Evolutionary conservation across 2,797 vertebrate genomes (phyloP).

Genomic region (Vespertilio murinus): DNA sequence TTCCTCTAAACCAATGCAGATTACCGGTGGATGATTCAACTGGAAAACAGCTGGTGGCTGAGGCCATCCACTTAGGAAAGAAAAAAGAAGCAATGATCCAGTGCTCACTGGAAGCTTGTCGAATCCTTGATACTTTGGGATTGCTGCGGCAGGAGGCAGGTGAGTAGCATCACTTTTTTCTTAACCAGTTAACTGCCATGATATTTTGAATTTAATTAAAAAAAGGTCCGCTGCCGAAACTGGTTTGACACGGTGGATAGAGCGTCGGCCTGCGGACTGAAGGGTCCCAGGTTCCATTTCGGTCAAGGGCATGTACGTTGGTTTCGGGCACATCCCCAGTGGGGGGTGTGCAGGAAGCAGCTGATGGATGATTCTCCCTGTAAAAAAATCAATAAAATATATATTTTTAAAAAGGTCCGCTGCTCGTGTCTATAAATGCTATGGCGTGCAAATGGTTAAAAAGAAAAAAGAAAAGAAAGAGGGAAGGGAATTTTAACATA

Average conservation of each 20-base stretch:
- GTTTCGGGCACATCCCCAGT: too few relatives aligned
- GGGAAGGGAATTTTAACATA: background rate
- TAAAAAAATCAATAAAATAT: too few relatives aligned
- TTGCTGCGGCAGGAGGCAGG: constrained; percentile 97
- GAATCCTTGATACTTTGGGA: constrained; percentile 95
- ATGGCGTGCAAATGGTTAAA: background rate
- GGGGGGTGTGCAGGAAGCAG: too few relatives aligned
- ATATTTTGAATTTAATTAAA: too few relatives aligned
- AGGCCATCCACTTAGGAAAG: constrained; percentile 93
- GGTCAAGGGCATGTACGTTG: too few relatives aligned
- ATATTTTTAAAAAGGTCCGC: too few relatives aligned
- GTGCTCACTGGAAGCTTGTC: constrained; percentile 95
- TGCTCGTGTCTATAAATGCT: too few relatives aligned
- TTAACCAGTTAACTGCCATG: background rate
- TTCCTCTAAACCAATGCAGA: constrained; percentile 81
- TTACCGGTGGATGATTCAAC: constrained; percentile 94
- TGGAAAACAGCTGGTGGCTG: constrained; percentile 95
- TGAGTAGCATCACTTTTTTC: constrained; percentile 67
- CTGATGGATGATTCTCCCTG: too few relatives aligned
- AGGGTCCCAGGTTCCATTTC: too few relatives aligned
- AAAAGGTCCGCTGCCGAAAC: too few relatives aligned
- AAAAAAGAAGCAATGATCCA: constrained; percentile 95
- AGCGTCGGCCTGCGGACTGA: too few relatives aligned
- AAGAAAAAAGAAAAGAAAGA: background rate
- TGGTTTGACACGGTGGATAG: too few relatives aligned